These are phyloP conservation scores for Idaea aversata DNA, from an alignment of 2,888 invertebrate species.

Conservation along the genomic window DNA sequence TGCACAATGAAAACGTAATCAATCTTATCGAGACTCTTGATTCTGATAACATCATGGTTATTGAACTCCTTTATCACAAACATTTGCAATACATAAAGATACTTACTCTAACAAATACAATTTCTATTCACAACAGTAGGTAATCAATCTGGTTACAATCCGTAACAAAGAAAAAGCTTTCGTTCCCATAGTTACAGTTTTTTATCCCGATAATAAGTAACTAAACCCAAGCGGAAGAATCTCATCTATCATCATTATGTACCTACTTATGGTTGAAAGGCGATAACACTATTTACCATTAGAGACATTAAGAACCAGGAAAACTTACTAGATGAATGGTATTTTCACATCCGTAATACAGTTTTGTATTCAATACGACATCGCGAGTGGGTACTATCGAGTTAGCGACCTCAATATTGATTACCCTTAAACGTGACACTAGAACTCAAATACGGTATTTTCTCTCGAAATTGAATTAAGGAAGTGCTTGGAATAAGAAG, in stretches of 20 bases:
- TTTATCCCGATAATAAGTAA: background rate
- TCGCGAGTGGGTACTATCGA: background rate
- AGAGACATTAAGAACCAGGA: slow-evolving; percentile 4
- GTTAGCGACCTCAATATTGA: slow-evolving; percentile 62
- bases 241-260: slow-evolving; percentile 1
- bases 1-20: background rate
- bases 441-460: slow-evolving; percentile 54
- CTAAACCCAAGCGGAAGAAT: background rate
- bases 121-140: background rate
- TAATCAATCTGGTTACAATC: background rate
- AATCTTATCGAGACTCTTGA: background rate
- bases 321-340: background rate
- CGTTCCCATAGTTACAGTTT: background rate
- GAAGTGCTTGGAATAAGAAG: background rate
- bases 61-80: background rate
- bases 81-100: background rate
- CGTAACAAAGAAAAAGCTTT: background rate
- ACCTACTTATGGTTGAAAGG: slow-evolving; percentile 18
- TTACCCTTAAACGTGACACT: slow-evolving; percentile 56
- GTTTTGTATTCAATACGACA: slow-evolving; percentile 53
- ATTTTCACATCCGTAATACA: slow-evolving; percentile 48
- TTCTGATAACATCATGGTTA: background rate
- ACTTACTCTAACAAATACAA: background rate
- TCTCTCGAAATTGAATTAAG: slow-evolving; percentile 52
- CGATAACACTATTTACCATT: slow-evolving; percentile 28